A percentile compares a stretch with the other conserved stretches of the same genome.
Conservation (phyloP, 2,888 invertebrate species). For the Drosophila bunnanda region DNA sequence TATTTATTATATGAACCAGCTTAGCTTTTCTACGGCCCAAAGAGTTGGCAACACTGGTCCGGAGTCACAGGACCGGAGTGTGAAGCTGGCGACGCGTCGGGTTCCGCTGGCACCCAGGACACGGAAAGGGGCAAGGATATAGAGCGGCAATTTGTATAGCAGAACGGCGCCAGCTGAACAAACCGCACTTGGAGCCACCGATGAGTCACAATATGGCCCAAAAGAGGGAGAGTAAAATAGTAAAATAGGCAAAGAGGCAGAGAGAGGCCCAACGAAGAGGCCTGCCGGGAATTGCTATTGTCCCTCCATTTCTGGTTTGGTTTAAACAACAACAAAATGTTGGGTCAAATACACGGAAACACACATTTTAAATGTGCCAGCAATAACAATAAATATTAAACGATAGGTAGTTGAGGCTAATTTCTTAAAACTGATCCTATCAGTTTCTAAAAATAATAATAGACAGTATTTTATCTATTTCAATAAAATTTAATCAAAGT, state of each 20-base stretch:
- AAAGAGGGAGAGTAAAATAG: conserved; percentile 25
- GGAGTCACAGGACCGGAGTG: conserved; percentile 40
- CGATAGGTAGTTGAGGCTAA: not conserved
- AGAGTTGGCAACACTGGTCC: not conserved
- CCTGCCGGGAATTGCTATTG: conserved; percentile 9
- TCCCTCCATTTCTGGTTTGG: not conserved
- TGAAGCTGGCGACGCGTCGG: conserved; percentile 69
- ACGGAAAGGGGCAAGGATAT: conserved; percentile 61
- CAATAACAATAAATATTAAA: conserved; percentile 6
- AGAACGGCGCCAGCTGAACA: conserved; percentile 80
- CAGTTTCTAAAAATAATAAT: too few relatives aligned
- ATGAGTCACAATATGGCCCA: conserved; percentile 67
- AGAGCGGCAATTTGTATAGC: conserved; percentile 75
- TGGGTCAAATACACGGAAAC: conserved; percentile 1
- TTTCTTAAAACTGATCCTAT: not conserved
- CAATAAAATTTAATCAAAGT: not conserved
- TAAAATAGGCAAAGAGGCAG: not conserved
- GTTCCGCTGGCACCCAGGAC: conserved; percentile 21
- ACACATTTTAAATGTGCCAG: not conserved
- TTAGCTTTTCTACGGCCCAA: not conserved
- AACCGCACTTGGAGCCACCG: conserved; percentile 63
- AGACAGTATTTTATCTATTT: not conserved
- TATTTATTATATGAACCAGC: not conserved
- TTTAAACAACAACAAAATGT: conserved; percentile 1
- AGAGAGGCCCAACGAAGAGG: conserved; percentile 3